These are phyloP conservation scores for Pangasius larnaudii DNA, from an alignment of 2,797 vertebrate species.

Conservation along the genomic window DNA sequence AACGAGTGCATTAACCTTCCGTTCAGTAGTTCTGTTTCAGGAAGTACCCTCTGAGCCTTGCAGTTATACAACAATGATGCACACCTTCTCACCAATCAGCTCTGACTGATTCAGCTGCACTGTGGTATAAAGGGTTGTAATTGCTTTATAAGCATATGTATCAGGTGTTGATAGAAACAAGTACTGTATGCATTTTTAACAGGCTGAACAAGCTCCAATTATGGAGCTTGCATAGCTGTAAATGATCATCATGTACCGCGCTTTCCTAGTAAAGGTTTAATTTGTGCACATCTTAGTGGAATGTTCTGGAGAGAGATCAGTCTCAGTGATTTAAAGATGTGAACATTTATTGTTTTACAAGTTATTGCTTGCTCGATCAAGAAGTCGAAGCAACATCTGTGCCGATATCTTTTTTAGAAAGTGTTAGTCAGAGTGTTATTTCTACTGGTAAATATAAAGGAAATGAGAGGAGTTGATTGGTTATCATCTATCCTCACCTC, in stretches of 20 bases:
- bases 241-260: too few relatives aligned
- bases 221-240: neutral
- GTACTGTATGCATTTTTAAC: neutral
- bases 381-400: neutral
- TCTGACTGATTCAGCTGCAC: neutral
- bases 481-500: neutral
- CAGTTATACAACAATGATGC: neutral
- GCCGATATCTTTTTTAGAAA: neutral
- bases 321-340: too few relatives aligned
- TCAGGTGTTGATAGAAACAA: neutral
- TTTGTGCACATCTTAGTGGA: neutral
- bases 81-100: neutral
- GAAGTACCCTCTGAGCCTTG: neutral
- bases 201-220: neutral
- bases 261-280: neutral
- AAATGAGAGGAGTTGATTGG: neutral
- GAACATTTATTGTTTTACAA: neutral
- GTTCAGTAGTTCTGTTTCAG: neutral
- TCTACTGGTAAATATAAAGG: neutral
- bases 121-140: neutral
- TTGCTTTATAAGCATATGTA: neutral
- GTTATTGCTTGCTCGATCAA: neutral
- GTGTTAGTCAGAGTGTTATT: neutral
- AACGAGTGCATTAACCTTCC: neutral
- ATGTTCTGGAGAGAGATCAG: neutral